Base-by-base conservation (phyloP, 2,797 vertebrate species). In the Trachops cirrhosus region DNA sequence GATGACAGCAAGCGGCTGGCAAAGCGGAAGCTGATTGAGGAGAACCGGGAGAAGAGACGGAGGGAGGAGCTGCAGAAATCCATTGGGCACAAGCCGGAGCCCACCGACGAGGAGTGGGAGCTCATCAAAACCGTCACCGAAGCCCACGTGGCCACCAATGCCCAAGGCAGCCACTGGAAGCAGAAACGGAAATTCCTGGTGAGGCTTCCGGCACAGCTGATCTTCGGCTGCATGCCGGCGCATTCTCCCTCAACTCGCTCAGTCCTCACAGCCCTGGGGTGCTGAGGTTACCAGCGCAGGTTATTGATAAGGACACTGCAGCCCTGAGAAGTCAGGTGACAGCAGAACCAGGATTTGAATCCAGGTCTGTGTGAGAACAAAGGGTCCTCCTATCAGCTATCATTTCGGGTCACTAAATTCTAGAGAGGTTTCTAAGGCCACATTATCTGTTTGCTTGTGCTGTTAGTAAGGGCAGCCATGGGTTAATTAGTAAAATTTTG, bases 171-270 rank as follows among this genome's bases (percentile, higher is more conserved):
- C 99, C 99, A 99, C 98, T 99, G 99, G 99, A 99, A 99, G 98
- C 99, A 99, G 98, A 99, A 99, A 91, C 98, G 99, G 97, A 99
- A 99, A 98, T 99, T 99, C 99, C 98, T 99, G 99, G 99, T 99
- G 98, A 99, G 99, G 97, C 48, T 68, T 82, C 94, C 19, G 1
- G 32, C 39, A 2, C 10, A 2, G 50, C 68, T 54, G 24, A 0
- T 9, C 22, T 1, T 39, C 2, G 3, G 5, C 16, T 26, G 9
- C 21, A 1, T 2, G 9, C 59, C 4, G 14, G 19, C 0, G 0
- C 29, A 44, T 54, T 15, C 71, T 26, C 12, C 46, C 44, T 68
- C 37, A 8, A 1, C 34, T 86, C 64, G 2, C 24, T 32, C 9
- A 10, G 21, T 77, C 39, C 75, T 34, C 46, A 1, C 21, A 11